Percentiles rank a stretch among this genome's conserved stretches.
Evolutionary conservation across 1,140 invertebrate species (phyloP).

Genomic region (Apis dorsata): DNA sequence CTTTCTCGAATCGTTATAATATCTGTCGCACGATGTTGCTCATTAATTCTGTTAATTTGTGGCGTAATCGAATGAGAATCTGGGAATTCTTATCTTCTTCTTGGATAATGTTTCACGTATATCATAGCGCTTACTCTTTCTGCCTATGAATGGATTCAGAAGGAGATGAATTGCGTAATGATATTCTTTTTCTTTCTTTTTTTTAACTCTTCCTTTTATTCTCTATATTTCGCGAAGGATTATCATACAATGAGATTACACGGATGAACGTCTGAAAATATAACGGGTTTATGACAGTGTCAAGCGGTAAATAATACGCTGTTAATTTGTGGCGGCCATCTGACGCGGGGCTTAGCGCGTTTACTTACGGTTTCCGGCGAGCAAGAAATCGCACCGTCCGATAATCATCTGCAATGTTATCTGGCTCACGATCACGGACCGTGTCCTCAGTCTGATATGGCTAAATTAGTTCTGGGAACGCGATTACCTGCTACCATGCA

Average conservation of each 20-base stretch:
- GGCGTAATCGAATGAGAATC: slow-evolving; percentile 57
- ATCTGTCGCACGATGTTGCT: slow-evolving; percentile 46
- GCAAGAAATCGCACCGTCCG: slow-evolving; percentile 42
- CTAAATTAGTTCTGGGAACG: slow-evolving; percentile 48
- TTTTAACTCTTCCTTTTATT: background rate
- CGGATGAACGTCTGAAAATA: background rate
- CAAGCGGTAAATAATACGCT: slow-evolving; percentile 52
- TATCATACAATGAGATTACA: slow-evolving; percentile 48
- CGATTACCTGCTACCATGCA: slow-evolving; percentile 38
- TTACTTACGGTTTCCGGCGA: slow-evolving; percentile 46
- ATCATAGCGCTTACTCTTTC: no score
- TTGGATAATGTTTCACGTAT: slow-evolving; percentile 1
- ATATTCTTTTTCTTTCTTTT: background rate
- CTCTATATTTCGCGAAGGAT: slow-evolving; percentile 38
- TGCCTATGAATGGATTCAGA: background rate
- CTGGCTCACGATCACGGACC: slow-evolving; percentile 18
- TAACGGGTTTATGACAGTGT: slow-evolving; percentile 44
- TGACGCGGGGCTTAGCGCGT: slow-evolving; percentile 35
- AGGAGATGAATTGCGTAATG: slow-evolving; percentile 1
- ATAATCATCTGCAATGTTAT: slow-evolving; percentile 53
- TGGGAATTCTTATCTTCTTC: slow-evolving; percentile 43
- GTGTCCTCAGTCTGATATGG: slow-evolving; percentile 37
- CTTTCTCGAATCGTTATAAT: slow-evolving; percentile 23
- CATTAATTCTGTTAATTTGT: slow-evolving; percentile 67
- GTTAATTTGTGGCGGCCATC: slow-evolving; percentile 51